Base-by-base conservation (phyloP, 1,140 invertebrate genomes). In the Dryas iulia region DNA sequence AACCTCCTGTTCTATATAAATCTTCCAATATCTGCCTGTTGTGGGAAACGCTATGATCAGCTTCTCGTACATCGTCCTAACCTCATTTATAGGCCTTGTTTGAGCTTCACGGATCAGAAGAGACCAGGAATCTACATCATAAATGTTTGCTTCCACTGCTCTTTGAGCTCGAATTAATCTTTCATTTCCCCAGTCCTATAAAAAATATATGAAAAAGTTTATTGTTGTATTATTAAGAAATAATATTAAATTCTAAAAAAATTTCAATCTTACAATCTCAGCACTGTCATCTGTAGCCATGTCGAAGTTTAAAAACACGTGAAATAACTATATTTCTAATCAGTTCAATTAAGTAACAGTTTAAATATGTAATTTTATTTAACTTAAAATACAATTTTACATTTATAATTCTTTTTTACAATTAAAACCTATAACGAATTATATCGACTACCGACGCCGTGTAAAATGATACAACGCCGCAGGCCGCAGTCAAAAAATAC, bases 1-100 rank as follows among this genome's bases (percentile, higher is more conserved):
- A 64, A 88, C 97, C 96, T 99, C 99, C 94, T 99, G 98, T 92
- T 99, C 99, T 80, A 99, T 99, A 92, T 99, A 99, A 73, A 99
- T 97, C 93, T 99, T 99, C 99, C 99, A 99, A 90, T 98, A 99
- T 69, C 98, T 94, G 1, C 98, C 99, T 47, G 98, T 97, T 31
- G 98, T 99, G 5, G 98, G 98, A 87, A 99, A 99, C 14, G 98
- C 97, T 12, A 93, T 91, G 0, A 99, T 97, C 1, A 99, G 93
- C 79, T 96, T 96, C 92, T 99, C 99, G 88, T 99, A 99, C 66
- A 99, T 94, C 8, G 95, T 94, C 54, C 98, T 93, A 8, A 98
- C 97, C 89, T 99, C 97, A 67, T 97, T 96, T 57, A 99, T 98
- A 58, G 96, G 95, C 78, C 98, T 95, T 1, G 95, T 96, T 92